Base-by-base conservation (phyloP, 1,140 invertebrate genomes). In the Drosophila lacertosa region DNA sequence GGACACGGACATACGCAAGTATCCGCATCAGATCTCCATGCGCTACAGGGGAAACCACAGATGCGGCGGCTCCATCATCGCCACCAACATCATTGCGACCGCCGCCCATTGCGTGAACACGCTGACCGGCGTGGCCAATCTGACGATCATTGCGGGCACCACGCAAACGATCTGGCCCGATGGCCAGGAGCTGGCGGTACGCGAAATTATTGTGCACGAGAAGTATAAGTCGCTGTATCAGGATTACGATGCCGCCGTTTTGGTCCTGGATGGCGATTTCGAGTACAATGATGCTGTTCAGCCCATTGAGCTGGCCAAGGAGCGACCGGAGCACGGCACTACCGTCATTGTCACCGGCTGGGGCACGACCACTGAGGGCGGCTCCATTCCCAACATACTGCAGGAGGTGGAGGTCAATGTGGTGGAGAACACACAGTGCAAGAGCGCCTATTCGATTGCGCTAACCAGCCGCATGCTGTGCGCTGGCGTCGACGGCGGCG, bases 381-480 rank as follows among this genome's bases (percentile, higher is more conserved):
- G 73, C 15, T 11, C 16, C 6, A 53, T 89, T 18, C 69, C 83
- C 22, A 59, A 89, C 26, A 39, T 51, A 4, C 68, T 90, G 16
- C 89, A 90, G 35, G 33, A 72, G 35, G 89, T 90, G 15, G 26
- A 44, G 3, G 77, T 90, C 0, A 74, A 83, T 48, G 5, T 86
- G 6, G 70, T 86, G 1, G 89, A 83, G 0, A 74, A 89, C 0
- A 3, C 59, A 0, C 0, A 62, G 1, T 90, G 89, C 64, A 84
- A 75, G 37, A 69, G 20, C 0, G 16, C 72, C 10, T 90, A 89
- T 18, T 42, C 66, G 9, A 24, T 83, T 1, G 4, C 73, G 35
- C 90, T 94, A 20, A 93, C 93, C 1, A 66, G 89, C 0, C 92
- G 91, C 2, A 94, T 94, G 93, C 73, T 94, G 0, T 94, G 93